Base-by-base conservation (phyloP, 2,888 invertebrate species). In the Drosophila basisetae region DNA sequence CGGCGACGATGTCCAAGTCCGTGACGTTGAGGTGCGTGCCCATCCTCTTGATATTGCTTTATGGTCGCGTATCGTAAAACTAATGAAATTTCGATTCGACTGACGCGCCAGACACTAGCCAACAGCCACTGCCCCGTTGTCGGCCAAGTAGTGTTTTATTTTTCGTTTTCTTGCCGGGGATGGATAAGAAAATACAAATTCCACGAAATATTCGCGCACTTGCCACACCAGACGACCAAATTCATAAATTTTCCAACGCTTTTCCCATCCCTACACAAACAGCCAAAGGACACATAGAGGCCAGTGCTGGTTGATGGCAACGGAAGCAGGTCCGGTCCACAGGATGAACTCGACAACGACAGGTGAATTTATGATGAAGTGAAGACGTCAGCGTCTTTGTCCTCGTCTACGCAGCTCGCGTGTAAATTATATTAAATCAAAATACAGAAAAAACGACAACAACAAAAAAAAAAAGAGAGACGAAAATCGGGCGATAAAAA, bases 311-410 rank as follows among this genome's bases (percentile, higher is more conserved):
- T 47, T 30, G 25, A 55, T 52, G 64, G 66, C 66, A 82, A 75
- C 89, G 80, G 90, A 76, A 81, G 83, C 90, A 80, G 76, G 77
- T 90, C 89, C 85, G 86, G 77, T 72, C 49, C 74, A 28, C 35
- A 68, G 78, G 73, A 83, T 83, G 76, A 74, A 74, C 89, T 76
- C 67, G 73, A n/a, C 69, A 87, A 91, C 91, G 89, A 90, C 91
- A 84, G 83, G 90, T 91, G 90, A 90, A 90, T 90, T 91, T 90
- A 91, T 91, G 85, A 90, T 91, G 86, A 91, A 91, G 85, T 84
- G 78, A 90, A 91, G 70, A 73, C 83, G 80, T 90, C 90, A 90
- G 83, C 90, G 73, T 62, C 66, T 64, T 76, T 65, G 67, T 72
- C 47, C 67, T 41, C 65, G 58, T 37, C 90, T 88, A 85, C 89